Conservation (phyloP, 1,140 invertebrate genomes). For the Hormaphis cornu region DNA sequence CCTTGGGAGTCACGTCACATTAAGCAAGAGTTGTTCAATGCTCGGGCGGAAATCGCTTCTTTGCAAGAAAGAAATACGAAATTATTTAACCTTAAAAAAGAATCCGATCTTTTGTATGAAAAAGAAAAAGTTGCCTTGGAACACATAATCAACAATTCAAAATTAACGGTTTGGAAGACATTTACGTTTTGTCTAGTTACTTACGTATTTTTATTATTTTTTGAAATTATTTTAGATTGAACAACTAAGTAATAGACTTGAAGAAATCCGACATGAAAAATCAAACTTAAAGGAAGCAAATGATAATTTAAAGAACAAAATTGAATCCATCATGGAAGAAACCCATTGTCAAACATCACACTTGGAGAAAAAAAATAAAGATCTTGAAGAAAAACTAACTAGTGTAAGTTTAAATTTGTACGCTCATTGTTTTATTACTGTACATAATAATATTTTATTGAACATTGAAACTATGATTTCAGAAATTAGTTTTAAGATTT, state of each 20-base stretch:
- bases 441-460: too few species aligned
- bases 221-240: constrained; percentile 14
- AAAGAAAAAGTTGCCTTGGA: constrained; percentile 47
- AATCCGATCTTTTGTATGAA: constrained; percentile 53
- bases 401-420: constrained; percentile 3
- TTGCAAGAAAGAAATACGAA: constrained; percentile 51
- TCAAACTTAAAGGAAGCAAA: constrained; percentile 13
- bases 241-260: constrained; percentile 5
- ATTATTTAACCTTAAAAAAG: constrained; percentile 48
- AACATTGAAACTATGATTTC: too few species aligned
- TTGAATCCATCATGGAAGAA: background rate
- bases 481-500: too few species aligned
- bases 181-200: too few species aligned
- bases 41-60: constrained; percentile 50
- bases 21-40: constrained; percentile 53
- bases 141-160: background rate
- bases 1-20: constrained; percentile 52
- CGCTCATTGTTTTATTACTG: too few species aligned
- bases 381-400: background rate
- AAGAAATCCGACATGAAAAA: constrained; percentile 16
- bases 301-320: constrained; percentile 10
- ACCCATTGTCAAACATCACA: background rate
- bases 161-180: background rate
- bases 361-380: constrained; percentile 8
- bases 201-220: background rate